A percentile compares a stretch with the other conserved stretches of the same genome.
phyloP scores from a whole-genome alignment of 2,888 invertebrate species.

The Ochropleura leucogaster region DNA sequence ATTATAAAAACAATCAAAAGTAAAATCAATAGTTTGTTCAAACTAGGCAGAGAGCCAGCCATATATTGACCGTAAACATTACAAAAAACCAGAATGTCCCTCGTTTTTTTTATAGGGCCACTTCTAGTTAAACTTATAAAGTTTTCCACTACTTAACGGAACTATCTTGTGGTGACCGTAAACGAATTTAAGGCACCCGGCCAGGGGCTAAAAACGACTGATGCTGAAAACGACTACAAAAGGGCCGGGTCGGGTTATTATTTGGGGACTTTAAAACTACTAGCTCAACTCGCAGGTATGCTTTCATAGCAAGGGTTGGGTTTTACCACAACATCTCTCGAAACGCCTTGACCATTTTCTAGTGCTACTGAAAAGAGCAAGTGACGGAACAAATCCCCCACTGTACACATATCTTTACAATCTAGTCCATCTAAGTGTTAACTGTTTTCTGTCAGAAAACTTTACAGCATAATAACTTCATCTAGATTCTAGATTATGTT shows the following conservation, averaged over 20 bases:
- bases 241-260: too few relatives aligned
- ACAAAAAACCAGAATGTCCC: not conserved
- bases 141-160: too few relatives aligned
- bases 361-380: not conserved
- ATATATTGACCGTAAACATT: not conserved
- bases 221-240: too few relatives aligned
- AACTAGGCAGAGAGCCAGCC: not conserved
- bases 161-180: too few relatives aligned
- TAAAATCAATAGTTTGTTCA: not conserved
- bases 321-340: too few relatives aligned
- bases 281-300: too few relatives aligned
- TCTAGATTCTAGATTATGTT: slow-evolving; percentile 16
- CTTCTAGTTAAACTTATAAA: too few relatives aligned
- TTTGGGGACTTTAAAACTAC: too few relatives aligned
- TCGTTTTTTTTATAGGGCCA: too few relatives aligned
- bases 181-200: too few relatives aligned
- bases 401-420: not conserved
- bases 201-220: too few relatives aligned
- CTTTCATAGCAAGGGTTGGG: too few relatives aligned
- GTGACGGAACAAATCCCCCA: not conserved
- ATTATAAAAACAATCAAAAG: not conserved
- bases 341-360: not conserved
- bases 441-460: not conserved
- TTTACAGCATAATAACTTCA: not conserved
- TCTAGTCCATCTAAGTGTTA: not conserved